Evolutionary conservation across 2,888 invertebrate species (phyloP), one percentile per base, ranked within the genome.

Genomic region (Elysia crispata): DNA sequence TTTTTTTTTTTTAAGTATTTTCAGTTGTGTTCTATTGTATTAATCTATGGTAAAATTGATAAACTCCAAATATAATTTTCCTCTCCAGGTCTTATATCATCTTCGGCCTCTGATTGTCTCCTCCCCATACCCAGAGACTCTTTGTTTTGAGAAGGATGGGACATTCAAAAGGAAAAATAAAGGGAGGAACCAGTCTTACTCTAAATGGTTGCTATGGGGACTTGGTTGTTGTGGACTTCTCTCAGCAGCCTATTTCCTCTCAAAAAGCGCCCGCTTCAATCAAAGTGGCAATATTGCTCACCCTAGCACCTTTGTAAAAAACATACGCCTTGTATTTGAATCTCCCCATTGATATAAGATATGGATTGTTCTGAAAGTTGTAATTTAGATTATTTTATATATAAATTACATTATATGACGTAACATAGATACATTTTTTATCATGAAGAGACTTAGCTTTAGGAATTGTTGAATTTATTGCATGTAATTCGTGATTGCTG

Each of bases 41-140:
- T 11, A n/a, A n/a, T n/a, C n/a, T n/a, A n/a, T n/a, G n/a, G n/a
- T n/a, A n/a, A n/a, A n/a, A n/a, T n/a, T n/a, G n/a, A n/a, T n/a
- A n/a, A n/a, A n/a, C n/a, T n/a, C n/a, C n/a, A n/a, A n/a, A n/a
- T n/a, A n/a, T n/a, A n/a, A n/a, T 41, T 6, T 11, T 41, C 41
- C 41, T 41, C 62, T 74, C 25, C 75, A 85, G 85, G 84, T 84
- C 3, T 72, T 85, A 30, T 80, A 82, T 74, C 82, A 84, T 41
- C 70, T 85, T 5, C 79, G 84, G 20, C 85, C 85, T 1, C 77
- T 83, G 64, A 79, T 84, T n/a, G 79, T 82, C 28, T 69, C 84
- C 28, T 83, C 80, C 13, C 83, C 84, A 54, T 81, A 84, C 49
- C 83, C 81, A n/a, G 83, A 82, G 8, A 13, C 73, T 0, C 57